Percentiles rank a stretch among this genome's conserved stretches.
Conservation (phyloP, 37 sponge, comb jelly and placozoan species). For the Crambe crambe region DNA sequence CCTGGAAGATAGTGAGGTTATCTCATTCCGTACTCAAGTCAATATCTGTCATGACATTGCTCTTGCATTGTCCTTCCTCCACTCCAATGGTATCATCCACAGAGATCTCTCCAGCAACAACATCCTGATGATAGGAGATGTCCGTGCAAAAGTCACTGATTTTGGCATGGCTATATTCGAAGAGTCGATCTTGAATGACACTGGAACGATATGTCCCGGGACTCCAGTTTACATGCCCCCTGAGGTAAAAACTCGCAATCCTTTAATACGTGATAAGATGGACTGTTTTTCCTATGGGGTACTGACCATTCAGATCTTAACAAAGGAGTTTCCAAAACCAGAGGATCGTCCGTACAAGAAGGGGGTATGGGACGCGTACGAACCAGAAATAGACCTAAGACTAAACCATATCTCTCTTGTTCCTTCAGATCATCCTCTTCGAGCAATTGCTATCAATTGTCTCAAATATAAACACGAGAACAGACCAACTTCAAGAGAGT, state of each 20-base stretch:
- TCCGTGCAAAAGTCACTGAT: slow-evolving; percentile 17
- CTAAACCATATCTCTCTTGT: slow-evolving; percentile 21
- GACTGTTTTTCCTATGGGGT: slow-evolving; percentile 50
- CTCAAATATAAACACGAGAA: slow-evolving; percentile 5
- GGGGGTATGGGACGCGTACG: not conserved
- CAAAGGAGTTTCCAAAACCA: slow-evolving; percentile 22
- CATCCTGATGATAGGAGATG: not conserved
- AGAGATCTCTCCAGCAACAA: slow-evolving; percentile 32
- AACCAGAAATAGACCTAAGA: slow-evolving; percentile 22
- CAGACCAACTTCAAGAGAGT: slow-evolving; percentile 2
- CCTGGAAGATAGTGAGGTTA: not conserved
- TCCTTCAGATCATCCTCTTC: not conserved
- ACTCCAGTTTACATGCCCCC: slow-evolving; percentile 36
- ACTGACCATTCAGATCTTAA: slow-evolving; percentile 35
- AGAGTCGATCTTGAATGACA: no score
- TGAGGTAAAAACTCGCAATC: not conserved
- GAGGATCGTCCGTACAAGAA: no score
- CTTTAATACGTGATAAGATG: not conserved
- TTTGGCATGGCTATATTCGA: slow-evolving; percentile 25
- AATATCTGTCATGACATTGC: slow-evolving; percentile 28
- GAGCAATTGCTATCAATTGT: not conserved
- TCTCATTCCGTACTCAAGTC: slow-evolving; percentile 12
- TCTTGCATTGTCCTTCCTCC: slow-evolving; percentile 23
- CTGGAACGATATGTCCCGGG: slow-evolving; percentile 14
- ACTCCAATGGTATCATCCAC: slow-evolving; percentile 29